These are phyloP conservation scores for Orchesella cincta DNA, from an alignment of 1,140 invertebrate species.

Conservation along the genomic window DNA sequence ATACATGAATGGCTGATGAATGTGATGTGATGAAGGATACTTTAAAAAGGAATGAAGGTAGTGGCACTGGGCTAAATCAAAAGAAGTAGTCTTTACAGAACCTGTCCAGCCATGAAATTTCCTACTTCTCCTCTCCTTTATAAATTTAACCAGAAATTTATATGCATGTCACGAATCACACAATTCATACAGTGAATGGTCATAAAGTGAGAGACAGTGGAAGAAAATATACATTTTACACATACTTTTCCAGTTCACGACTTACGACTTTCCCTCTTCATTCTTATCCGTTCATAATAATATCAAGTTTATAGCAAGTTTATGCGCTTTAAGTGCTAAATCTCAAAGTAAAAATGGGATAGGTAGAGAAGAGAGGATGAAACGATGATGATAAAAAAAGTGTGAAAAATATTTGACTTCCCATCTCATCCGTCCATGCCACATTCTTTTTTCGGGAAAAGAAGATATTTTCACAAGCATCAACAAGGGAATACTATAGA, in stretches of 20 bases:
- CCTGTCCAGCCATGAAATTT: conserved; percentile 23
- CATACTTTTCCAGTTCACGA: not conserved
- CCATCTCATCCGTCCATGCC: no score
- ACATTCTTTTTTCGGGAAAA: no score
- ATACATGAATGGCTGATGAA: not conserved
- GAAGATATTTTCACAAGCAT: no score
- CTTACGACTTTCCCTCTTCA: not conserved
- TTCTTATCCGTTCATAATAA: no score
- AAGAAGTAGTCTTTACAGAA: not conserved
- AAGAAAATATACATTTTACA: not conserved
- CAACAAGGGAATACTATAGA: no score
- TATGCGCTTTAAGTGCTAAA: no score
- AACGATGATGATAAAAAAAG: no score
- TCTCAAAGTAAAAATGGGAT: no score
- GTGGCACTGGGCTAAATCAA: not conserved
- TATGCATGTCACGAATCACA: conserved; percentile 9
- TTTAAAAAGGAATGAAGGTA: not conserved
- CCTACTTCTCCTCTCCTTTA: no score
- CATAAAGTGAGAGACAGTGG: not conserved
- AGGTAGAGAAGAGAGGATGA: no score
- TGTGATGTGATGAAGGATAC: not conserved
- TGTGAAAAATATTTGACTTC: no score
- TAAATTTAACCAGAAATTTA: conserved; percentile 1
- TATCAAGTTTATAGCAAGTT: no score
- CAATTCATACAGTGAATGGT: not conserved